A percentile compares a stretch with the other conserved stretches of the same genome.
Conservation (phyloP, 1,140 invertebrate genomes). For the Manduca sexta region DNA sequence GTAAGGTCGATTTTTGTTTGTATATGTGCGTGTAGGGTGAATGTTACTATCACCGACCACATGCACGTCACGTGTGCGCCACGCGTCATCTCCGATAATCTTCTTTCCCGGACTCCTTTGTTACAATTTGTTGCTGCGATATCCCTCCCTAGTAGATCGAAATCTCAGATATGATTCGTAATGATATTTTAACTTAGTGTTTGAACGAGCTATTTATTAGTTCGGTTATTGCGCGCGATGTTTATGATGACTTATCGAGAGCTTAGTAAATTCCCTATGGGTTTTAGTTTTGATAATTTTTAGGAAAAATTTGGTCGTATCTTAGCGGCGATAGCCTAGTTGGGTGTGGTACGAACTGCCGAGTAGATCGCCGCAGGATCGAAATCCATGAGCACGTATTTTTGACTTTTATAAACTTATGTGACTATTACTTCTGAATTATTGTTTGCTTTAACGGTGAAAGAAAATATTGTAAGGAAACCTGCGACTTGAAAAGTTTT, state of each 20-base stretch:
- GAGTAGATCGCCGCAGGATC: too few species aligned
- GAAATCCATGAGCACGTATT: too few species aligned
- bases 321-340: too few species aligned
- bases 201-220: slow-evolving; percentile 38
- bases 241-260: not conserved
- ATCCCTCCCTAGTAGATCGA: slow-evolving; percentile 48
- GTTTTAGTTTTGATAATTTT: too few species aligned
- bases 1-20: slow-evolving; percentile 25
- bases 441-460: too few species aligned
- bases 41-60: slow-evolving; percentile 36
- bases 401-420: too few species aligned
- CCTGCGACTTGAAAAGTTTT: too few species aligned
- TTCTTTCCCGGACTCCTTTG: slow-evolving; percentile 61
- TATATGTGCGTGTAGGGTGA: slow-evolving; percentile 30
- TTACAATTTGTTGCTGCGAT: slow-evolving; percentile 64
- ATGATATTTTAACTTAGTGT: slow-evolving; percentile 70
- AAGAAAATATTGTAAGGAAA: too few species aligned
- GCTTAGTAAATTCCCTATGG: too few species aligned
- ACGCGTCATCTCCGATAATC: slow-evolving; percentile 63
- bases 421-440: too few species aligned
- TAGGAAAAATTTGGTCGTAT: too few species aligned
- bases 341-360: too few species aligned
- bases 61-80: slow-evolving; percentile 52
- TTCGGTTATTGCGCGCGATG: not conserved
- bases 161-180: slow-evolving; percentile 60